Percentiles rank a stretch among this genome's conserved stretches.
These are phyloP conservation scores for Styela clava DNA, from an alignment of 23 tunicate species.

Conservation along the genomic window DNA sequence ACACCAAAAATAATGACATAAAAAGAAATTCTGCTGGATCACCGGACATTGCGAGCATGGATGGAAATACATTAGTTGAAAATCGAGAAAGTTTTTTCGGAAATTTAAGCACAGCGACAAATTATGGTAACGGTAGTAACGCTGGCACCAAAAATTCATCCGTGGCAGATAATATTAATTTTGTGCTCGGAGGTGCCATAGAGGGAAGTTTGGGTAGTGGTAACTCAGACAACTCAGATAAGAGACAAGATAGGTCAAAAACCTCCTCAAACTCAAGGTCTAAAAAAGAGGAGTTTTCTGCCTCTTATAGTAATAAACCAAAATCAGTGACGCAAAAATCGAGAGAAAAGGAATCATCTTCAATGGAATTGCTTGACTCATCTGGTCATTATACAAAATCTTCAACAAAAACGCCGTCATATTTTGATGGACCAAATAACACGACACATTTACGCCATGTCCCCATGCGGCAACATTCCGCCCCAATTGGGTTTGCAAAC, in stretches of 20 bases:
- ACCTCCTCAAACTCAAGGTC: not conserved
- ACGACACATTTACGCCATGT: constrained; percentile 20
- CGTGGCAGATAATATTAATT: constrained; percentile 44
- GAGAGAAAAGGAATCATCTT: not conserved
- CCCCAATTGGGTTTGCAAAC: constrained; percentile 15
- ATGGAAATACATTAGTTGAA: constrained; percentile 45
- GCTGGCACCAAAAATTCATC: constrained; percentile 10
- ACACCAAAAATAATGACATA: constrained; percentile 29
- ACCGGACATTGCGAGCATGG: constrained; percentile 65
- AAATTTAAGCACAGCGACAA: constrained; percentile 4
- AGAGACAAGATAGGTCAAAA: not conserved
- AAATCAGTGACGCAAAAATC: not conserved
- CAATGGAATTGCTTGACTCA: not conserved
- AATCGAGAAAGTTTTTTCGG: constrained; percentile 26
- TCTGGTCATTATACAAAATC: constrained; percentile 16
- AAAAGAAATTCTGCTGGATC: constrained; percentile 36
- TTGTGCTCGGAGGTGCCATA: constrained; percentile 19
- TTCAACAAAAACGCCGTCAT: constrained; percentile 13
- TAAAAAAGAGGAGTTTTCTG: not conserved
- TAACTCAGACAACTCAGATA: not conserved
- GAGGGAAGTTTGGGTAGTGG: not conserved
- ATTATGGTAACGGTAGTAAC: constrained; percentile 5
- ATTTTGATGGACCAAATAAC: constrained; percentile 31
- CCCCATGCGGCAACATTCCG: constrained; percentile 32
- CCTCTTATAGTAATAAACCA: not conserved